These are phyloP conservation scores for Sinella curviseta DNA, from an alignment of 1,140 invertebrate genomes.

Conservation along the genomic window DNA sequence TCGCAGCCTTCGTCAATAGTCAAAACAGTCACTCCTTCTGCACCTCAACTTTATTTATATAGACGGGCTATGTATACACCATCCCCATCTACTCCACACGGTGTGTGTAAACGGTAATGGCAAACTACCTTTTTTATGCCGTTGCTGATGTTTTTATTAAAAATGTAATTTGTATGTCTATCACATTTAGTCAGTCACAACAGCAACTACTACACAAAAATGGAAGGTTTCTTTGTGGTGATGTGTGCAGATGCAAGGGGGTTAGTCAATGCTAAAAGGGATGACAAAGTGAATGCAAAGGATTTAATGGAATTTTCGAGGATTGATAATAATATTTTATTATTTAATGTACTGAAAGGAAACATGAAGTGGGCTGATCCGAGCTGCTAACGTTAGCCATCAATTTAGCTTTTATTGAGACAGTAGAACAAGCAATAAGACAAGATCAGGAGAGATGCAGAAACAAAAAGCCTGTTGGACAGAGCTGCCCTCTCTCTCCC, in stretches of 20 bases:
- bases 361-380: constrained; percentile 24
- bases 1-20: no score
- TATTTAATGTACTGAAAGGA: not conserved
- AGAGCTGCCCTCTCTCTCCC: no score
- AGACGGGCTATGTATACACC: no score
- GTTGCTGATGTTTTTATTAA: not conserved
- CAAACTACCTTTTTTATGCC: no score
- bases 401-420: constrained; percentile 1
- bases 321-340: not conserved
- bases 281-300: no score
- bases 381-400: not conserved
- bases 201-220: not conserved
- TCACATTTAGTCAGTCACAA: not conserved
- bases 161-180: not conserved
- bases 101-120: no score
- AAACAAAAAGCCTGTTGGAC: no score
- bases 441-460: not conserved
- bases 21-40: no score
- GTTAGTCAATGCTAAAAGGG: no score
- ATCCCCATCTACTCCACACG: no score
- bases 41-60: no score
- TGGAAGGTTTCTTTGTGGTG: not conserved
- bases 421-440: not conserved
- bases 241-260: no score
- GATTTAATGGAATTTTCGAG: not conserved